Base-by-base conservation (phyloP, 2,888 invertebrate genomes). In the Ennomos fuscantarius region DNA sequence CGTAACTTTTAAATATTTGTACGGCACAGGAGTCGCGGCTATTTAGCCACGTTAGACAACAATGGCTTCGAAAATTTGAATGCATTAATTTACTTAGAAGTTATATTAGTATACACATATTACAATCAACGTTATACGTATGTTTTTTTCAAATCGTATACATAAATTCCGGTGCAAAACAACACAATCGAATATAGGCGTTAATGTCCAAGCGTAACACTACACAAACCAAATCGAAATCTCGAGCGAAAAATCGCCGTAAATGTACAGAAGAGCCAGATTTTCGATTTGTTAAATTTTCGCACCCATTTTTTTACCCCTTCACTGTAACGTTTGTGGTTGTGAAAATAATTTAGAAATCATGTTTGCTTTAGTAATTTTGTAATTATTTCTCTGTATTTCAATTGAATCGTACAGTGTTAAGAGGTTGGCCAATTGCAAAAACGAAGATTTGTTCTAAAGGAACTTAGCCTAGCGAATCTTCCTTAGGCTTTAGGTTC, bases 351-450 rank as follows among this genome's bases (percentile, higher is more conserved):
- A 76, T 81, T 78, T 68, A 70, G 72, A 73, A 72, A 68, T 67
- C 65, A 71, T 50, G 39, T 68, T 68, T 53, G 72, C 64, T 72
- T 68, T 63, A 43, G 54, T 60, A 60, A 64, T 65, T 69, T 63
- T 69, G 54, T 60, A 58, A 64, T 65, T 69, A 62, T 69, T 10
- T 62, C 65, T 69, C 73, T 74, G 79, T 74, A 77, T 77, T 79
- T 74, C 74, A 80, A 78, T 80, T 77, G 73, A 78, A 79, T 86
- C 79, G 84, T 87, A 93, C 92, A 92, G 90, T 91, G 91, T 81
- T 76, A 82, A 87, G 89, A 89, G 90, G 91, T 86, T 92, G 92
- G 93, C 92, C 92, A 92, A 92, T 92, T 92, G 92, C 93, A 93
- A 92, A 93, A 93, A 93, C 93, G 93, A 92, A 92, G 92, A 89